Base-by-base conservation (phyloP, 2,797 vertebrate species). In the Enoplosus armatus region DNA sequence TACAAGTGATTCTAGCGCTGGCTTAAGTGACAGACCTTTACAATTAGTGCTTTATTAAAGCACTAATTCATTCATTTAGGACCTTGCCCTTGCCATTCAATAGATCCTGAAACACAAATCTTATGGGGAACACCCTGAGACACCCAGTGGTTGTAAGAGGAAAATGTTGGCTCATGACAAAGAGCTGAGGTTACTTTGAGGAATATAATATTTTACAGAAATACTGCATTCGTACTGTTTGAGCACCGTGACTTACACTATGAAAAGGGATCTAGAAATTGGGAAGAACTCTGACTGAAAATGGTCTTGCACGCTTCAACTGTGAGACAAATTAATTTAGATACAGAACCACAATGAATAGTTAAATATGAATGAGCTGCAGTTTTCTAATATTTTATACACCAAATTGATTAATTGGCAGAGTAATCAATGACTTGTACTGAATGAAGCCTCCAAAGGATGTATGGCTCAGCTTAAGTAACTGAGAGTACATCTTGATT, bases 61-160 rank as follows among this genome's bases (percentile, higher is more conserved):
- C 3, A 39, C 5, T 7, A 2, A 33, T 14, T 50, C 1, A 22
- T 58, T 50, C 20, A 22, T 39, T 45, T 20, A 4, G n/a, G 45
- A 14, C 12, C 12, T 26, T 29, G 11, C 4, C 6, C 2, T 56
- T 29, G 8, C 9, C 16, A 4, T 33, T 27, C 48, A 37, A 50
- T 29, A n/a, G 10, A 8, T 29, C 24, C 22, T 35, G 8, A 31
- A 68, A 45, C 22, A 47, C 12, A 62, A 33, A 37, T 22, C 18
- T 33, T 63, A 10, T 2, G 18, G 26, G 15, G 12, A 14, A 22
- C 35, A 51, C 3, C 11, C 14, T 27, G 71, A 55, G 80, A 84
- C 80, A 80, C 62, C 84, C 27, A 82, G 80, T 84, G 86, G 80
- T 58, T n/a, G 41, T 27, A 1, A 4, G 15, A 33, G 27, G 63